phyloP scores from a whole-genome alignment of 2,888 invertebrate species.

The Pseudococcus viburni region DNA sequence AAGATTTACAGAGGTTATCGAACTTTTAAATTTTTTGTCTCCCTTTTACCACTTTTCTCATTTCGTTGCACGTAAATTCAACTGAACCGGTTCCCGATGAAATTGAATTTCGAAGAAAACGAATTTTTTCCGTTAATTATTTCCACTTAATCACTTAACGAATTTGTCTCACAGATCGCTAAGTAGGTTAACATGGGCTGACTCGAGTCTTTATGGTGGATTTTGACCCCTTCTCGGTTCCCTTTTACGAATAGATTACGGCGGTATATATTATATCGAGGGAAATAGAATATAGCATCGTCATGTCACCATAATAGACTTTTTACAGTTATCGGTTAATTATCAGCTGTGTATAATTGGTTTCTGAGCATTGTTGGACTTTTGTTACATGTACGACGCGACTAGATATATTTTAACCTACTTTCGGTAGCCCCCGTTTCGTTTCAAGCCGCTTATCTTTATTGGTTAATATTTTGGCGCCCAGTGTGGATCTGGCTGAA shows the following conservation, averaged over 20 bases:
- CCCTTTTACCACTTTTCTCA: background rate
- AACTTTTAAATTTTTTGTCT: background rate
- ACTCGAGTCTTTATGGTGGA: background rate
- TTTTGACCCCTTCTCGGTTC: background rate
- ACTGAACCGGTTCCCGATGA: background rate
- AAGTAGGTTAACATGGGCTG: background rate
- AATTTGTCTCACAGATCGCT: background rate
- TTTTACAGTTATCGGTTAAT: constrained; percentile 43
- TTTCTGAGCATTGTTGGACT: constrained; percentile 25
- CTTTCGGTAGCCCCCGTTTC: background rate
- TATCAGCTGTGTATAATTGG: background rate
- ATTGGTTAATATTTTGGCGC: background rate
- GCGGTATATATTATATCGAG: constrained; percentile 11
- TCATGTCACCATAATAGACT: constrained; percentile 19
- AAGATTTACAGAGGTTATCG: background rate
- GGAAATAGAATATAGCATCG: constrained; percentile 4
- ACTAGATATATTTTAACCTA: constrained; percentile 15
- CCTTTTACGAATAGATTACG: background rate
- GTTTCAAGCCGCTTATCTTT: background rate
- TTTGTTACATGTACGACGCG: background rate
- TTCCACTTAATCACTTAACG: background rate
- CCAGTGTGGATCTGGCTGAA: background rate
- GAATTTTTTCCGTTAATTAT: constrained; percentile 20
- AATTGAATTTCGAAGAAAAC: constrained; percentile 5
- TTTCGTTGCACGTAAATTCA: background rate